These are phyloP conservation scores for Himalopsyche tibetana DNA, from an alignment of 2,888 invertebrate species.

Conservation along the genomic window DNA sequence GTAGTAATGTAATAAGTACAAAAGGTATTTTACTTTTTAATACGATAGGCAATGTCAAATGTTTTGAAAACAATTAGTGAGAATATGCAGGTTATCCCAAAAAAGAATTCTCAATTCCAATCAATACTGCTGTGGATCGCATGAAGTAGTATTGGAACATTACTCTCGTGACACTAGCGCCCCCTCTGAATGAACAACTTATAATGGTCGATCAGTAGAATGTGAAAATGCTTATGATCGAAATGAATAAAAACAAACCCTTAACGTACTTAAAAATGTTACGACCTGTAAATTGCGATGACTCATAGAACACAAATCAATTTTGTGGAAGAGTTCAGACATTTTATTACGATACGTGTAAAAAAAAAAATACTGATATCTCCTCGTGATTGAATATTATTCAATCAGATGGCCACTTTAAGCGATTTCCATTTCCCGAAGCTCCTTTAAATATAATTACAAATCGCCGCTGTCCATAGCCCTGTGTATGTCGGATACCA, in stretches of 20 bases:
- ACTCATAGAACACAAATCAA: neutral
- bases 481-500: conserved; percentile 82
- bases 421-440: neutral
- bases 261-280: neutral
- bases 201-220: neutral
- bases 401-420: neutral
- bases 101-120: no score
- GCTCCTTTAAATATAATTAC: conserved; percentile 68
- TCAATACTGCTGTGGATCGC: no score
- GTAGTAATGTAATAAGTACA: no score
- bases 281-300: neutral
- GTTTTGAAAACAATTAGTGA: no score
- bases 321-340: neutral
- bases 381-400: neutral
- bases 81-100: no score
- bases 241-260: neutral
- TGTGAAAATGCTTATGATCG: neutral
- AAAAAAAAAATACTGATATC: neutral
- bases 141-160: no score
- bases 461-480: conserved; percentile 80
- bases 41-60: no score
- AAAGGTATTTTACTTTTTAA: no score
- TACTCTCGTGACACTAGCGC: no score
- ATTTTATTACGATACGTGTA: neutral
- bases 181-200: no score